Base-by-base conservation (phyloP, 2,888 invertebrate species). In the Eueremaeus valkanovi region DNA sequence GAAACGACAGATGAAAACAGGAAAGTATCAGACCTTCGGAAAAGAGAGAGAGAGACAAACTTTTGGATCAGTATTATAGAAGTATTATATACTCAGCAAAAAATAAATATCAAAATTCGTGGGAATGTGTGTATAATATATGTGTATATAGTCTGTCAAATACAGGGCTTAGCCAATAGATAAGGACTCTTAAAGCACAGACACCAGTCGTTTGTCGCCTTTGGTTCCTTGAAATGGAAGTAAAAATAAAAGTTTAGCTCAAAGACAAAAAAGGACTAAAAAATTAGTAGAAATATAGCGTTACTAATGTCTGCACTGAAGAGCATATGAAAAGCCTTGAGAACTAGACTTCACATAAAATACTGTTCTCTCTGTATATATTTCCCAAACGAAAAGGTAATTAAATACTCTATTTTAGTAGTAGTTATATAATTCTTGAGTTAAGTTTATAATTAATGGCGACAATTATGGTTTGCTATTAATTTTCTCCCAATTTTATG, bases 71-170 rank as follows among this genome's bases (percentile, higher is more conserved):
- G n/a, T n/a, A n/a, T n/a, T n/a, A n/a, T n/a, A n/a, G n/a, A n/a
- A n/a, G n/a, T n/a, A n/a, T n/a, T n/a, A n/a, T n/a, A 45, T 45
- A 18, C 16, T 3, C 21, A 5, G n/a, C n/a, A 51, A 24, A 24
- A 51, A 24, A 51, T 21, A 51, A 3, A 51, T 51, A 21, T 21
- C 3, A 21, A 51, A 16, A 8, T 51, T 51, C 51, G 51, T 51
- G 51, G 51, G 51, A 51, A 51, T 51, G 18, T n/a, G 51, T 18
- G 18, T 45, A 45, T 11, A 45, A 51, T 21, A 51, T n/a, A 21
- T 51, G 21, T 51, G 51, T 51, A 51, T 51, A 51, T 51, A 24
- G 51, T 21, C 51, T 51, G 51, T 51, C 51, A 51, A 51, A 8
- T 21, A 9, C 8, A 5, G 11, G 11, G 51, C 21, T 45, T 45